Percentiles rank a stretch among this genome's conserved stretches.
Evolutionary conservation across 2,113 vertebrate genomes (phyloP).

Genomic region (Gymnogyps californianus): DNA sequence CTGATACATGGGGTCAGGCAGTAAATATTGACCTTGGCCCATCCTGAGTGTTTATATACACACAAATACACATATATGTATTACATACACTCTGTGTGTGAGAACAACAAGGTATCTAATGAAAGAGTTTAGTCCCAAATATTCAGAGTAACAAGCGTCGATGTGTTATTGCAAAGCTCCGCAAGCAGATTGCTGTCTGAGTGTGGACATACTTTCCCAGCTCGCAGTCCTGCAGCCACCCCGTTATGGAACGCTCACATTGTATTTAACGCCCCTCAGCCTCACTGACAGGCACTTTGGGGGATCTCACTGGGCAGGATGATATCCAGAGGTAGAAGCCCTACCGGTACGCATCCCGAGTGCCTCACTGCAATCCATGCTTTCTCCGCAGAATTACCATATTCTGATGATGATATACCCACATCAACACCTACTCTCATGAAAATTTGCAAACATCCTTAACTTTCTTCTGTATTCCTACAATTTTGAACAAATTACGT

Average conservation of each 20-base stretch:
- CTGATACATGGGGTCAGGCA: background rate
- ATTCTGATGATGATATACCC: background rate
- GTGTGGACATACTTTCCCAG: background rate
- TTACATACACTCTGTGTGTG: rapidly evolving
- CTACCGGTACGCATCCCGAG: rapidly evolving
- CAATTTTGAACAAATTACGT: background rate
- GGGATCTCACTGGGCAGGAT: background rate
- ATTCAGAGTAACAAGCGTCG: background rate
- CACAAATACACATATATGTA: rapidly evolving
- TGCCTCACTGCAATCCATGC: background rate
- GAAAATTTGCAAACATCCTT: background rate
- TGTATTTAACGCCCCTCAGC: background rate
- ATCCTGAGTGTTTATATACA: background rate
- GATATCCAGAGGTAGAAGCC: background rate
- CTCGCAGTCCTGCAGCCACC: background rate
- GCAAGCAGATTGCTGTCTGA: background rate
- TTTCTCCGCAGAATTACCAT: background rate
- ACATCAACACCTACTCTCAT: background rate
- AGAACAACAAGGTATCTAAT: background rate
- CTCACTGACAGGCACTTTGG: background rate
- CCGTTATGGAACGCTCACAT: rapidly evolving
- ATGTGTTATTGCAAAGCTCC: background rate
- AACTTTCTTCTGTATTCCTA: background rate
- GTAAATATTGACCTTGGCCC: background rate
- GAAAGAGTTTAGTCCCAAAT: background rate